Percentiles rank a stretch among this genome's conserved stretches.
Conservation (phyloP, 2,888 invertebrate species). For the Calameuta pallipes region DNA sequence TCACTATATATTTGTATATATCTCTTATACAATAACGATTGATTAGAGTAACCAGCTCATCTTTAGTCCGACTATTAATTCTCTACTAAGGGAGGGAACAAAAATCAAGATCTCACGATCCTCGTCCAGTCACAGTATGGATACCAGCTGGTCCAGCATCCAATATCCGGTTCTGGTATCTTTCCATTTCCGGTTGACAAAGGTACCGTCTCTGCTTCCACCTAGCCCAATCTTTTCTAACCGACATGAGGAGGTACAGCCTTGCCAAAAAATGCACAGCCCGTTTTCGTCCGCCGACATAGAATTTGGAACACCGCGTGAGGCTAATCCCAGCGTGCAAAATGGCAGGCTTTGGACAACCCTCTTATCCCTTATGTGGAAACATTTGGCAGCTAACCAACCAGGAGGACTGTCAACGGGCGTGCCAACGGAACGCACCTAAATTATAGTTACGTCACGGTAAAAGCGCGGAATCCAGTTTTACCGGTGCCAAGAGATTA, state of each 20-base stretch:
- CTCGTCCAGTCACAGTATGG: neutral
- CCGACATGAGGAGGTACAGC: neutral
- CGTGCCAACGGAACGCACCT: conserved; percentile 54
- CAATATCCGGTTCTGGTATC: neutral
- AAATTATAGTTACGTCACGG: conserved; percentile 54
- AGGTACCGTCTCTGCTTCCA: neutral
- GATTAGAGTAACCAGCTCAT: neutral
- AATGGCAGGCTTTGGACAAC: conserved; percentile 2
- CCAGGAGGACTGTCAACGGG: conserved; percentile 35
- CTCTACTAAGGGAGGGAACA: neutral
- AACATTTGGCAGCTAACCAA: conserved; percentile 19
- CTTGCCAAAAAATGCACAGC: neutral
- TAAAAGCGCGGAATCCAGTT: conserved; percentile 32
- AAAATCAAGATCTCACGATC: neutral
- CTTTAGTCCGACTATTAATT: neutral
- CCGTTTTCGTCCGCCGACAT: neutral
- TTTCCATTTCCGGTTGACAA: neutral
- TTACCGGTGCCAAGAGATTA: conserved; percentile 45
- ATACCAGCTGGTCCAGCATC: neutral
- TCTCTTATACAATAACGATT: too few species aligned
- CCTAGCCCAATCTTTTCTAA: neutral
- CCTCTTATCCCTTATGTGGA: conserved; percentile 18
- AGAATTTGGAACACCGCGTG: neutral
- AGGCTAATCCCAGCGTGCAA: conserved; percentile 6
- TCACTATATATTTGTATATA: neutral